Conservation (phyloP, 2,888 invertebrate species). For the Leptinotarsa rubiginosa region DNA sequence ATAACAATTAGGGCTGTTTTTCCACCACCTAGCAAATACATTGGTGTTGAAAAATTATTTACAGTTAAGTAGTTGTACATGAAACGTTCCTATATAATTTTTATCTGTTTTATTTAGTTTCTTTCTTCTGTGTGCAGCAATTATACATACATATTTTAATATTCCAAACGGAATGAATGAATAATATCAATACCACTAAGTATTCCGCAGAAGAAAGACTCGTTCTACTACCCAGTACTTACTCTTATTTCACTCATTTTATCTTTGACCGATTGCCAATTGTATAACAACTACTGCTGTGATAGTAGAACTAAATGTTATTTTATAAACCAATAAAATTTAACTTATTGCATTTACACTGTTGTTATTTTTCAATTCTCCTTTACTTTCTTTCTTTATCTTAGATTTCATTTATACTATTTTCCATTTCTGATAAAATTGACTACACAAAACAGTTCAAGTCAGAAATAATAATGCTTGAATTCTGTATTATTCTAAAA, state of each 20-base stretch:
- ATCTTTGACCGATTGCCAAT: conserved; percentile 9
- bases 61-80: conserved; percentile 34
- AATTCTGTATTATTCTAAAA: too few species aligned
- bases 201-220: background rate
- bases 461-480: too few species aligned
- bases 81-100: conserved; percentile 19
- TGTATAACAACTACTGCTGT: conserved; percentile 44
- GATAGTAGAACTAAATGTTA: conserved; percentile 46
- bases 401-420: background rate
- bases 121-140: background rate
- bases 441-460: too few species aligned
- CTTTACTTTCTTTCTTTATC: background rate
- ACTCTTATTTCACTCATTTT: conserved; percentile 20
- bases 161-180: too few species aligned
- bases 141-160: too few species aligned
- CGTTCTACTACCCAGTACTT: conserved; percentile 17
- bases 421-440: too few species aligned
- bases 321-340: conserved; percentile 30
- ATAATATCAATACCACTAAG: background rate
- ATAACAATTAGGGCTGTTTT: background rate
- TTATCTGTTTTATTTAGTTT: background rate
- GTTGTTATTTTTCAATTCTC: background rate
- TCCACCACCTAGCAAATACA: background rate
- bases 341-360: conserved; percentile 3
- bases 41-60: background rate